These are phyloP conservation scores for Leguminivora glycinivorella DNA, from an alignment of 1,140 invertebrate genomes.

Conservation along the genomic window DNA sequence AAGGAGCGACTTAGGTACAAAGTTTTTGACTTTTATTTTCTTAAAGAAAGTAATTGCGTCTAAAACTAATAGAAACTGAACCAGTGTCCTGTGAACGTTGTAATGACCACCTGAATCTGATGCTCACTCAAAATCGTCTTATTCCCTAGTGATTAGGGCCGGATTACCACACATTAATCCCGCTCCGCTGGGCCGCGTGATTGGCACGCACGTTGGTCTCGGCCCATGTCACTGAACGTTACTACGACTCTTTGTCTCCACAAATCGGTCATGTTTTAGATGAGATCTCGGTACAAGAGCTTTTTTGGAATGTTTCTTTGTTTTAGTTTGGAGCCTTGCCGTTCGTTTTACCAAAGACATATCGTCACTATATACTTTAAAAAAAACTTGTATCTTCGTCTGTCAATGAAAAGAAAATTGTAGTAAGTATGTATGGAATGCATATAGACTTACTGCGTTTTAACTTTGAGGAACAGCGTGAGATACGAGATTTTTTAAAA, in stretches of 20 bases:
- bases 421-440: too few relatives aligned
- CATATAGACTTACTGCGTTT: too few relatives aligned
- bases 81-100: neutral
- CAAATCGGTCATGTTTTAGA: neutral
- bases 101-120: neutral
- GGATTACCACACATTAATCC: neutral
- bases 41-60: too few relatives aligned
- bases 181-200: constrained; percentile 13
- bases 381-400: too few relatives aligned
- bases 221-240: constrained; percentile 1
- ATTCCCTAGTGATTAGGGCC: constrained; percentile 4
- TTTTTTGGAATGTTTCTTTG: neutral
- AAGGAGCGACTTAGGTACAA: too few relatives aligned
- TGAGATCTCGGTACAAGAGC: neutral
- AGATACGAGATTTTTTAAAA: too few relatives aligned
- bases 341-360: neutral
- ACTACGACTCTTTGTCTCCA: neutral
- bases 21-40: neutral
- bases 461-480: too few relatives aligned
- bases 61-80: neutral
- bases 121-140: neutral
- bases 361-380: too few relatives aligned
- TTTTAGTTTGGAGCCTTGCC: neutral
- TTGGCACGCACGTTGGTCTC: constrained; percentile 9
- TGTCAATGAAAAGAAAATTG: too few relatives aligned